Evolutionary conservation across 2,888 invertebrate genomes (phyloP), one percentile per base, ranked within the genome.

Genomic region (Hirtodrosophila confusa): DNA sequence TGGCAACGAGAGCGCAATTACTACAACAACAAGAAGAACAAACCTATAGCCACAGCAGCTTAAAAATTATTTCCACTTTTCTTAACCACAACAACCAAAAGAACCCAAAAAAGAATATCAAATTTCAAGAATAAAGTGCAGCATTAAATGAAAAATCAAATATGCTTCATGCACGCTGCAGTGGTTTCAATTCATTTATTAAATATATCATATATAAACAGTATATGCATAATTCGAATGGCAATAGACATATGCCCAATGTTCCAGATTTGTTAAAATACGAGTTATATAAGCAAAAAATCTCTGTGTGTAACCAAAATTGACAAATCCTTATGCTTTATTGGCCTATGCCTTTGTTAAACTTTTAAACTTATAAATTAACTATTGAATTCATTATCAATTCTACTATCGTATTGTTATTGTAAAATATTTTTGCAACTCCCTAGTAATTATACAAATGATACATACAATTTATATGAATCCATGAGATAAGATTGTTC

Each of bases 361-460:
- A 44, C 54, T 48, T 45, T 44, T 60, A 50, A 74, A 39, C 62
- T 57, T 55, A 57, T 63, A 47, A 47, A 74, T 75, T 62, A 64
- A 41, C 62, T 68, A 71, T 71, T 43, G 31, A 75, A 68, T 45
- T 44, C 66, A 77, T 56, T 75, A 61, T 63, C 40, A 49, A 75
- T 68, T 62, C 56, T 58, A 68, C 62, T 75, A 55, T 72, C 53
- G 36, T 51, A 75, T 75, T 80, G 68, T 72, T 78, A 72, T 64
- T 80, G 63, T 78, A 64, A 72, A 64, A 66, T 73, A 73, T 72
- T 78, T 75, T 78, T 71, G 48, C 60, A 68, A 69, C 58, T 78
- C 43, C 56, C 51, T 50, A 75, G 55, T 69, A 69, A 48, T 69
- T 61, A 62, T 62, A 55, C 45, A 54, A 43, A 11, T 3, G 9